Conservation (phyloP, 2,113 vertebrate species). For the Brachypodius melanocephalos region DNA sequence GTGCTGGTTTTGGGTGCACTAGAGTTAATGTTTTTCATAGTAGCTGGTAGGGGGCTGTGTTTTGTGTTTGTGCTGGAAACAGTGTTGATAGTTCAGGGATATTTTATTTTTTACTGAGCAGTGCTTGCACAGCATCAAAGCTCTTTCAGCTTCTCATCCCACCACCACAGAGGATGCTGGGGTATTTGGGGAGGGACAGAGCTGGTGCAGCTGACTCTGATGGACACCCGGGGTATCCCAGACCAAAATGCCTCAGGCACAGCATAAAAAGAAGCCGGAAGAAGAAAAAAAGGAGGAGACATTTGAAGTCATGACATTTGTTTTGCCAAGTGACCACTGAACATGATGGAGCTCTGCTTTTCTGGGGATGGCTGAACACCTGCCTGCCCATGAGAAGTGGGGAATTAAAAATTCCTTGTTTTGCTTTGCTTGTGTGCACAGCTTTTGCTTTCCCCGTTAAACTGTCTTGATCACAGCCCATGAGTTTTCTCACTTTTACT, state of each 20-base stretch:
- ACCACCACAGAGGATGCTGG: neutral
- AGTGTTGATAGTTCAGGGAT: neutral
- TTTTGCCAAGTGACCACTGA: neutral
- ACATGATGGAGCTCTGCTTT: neutral
- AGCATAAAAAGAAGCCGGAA: neutral
- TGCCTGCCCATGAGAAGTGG: neutral
- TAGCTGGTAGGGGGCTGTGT: neutral
- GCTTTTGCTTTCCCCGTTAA: neutral
- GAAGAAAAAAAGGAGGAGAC: neutral
- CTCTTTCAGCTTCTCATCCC: neutral
- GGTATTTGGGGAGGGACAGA: neutral
- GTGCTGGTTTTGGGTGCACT: neutral
- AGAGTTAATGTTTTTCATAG: neutral
- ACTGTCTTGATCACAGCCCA: neutral
- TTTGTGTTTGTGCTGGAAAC: neutral
- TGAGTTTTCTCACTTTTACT: neutral
- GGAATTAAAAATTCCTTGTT: neutral
- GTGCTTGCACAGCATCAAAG: neutral
- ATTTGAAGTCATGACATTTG: neutral
- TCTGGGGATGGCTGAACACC: neutral
- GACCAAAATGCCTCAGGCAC: neutral
- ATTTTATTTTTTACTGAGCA: neutral
- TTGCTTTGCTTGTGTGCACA: neutral
- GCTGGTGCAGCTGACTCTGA: neutral
- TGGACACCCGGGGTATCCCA: accelerated